Evolutionary conservation across 1,140 invertebrate genomes (phyloP).

Genomic region (Frieseomelitta varia): DNA sequence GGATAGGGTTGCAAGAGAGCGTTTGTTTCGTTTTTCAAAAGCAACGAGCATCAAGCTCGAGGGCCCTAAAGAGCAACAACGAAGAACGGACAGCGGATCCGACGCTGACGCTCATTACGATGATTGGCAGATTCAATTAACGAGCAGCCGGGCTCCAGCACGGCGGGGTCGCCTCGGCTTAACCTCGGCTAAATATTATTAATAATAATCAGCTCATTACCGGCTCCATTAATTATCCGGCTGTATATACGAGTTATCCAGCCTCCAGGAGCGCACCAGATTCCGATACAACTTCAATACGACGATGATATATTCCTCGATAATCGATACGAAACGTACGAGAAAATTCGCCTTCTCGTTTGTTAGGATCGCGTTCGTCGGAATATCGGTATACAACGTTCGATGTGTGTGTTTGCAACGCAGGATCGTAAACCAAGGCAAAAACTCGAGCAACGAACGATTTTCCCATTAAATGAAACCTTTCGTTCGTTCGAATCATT

Average conservation of each 20-base stretch:
- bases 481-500: neutral
- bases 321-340: constrained; percentile 30
- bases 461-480: neutral
- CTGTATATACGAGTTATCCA: constrained; percentile 57
- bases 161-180: constrained; percentile 78
- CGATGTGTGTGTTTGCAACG: neutral
- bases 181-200: constrained; percentile 82
- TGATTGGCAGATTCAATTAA: constrained; percentile 83
- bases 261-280: constrained; percentile 62
- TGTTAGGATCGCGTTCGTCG: neutral
- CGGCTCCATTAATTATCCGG: constrained; percentile 80
- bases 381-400: neutral
- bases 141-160: constrained; percentile 71
- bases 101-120: constrained; percentile 80
- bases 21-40: constrained; percentile 61
- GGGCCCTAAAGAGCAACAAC: constrained; percentile 57
- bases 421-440: neutral
- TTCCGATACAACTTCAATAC: constrained; percentile 35
- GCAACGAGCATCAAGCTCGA: constrained; percentile 69
- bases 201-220: constrained; percentile 83
- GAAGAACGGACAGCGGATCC: constrained; percentile 72
- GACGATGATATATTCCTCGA: constrained; percentile 10
- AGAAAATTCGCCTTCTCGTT: neutral
- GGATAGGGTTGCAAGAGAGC: constrained; percentile 44
- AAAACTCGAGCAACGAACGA: neutral